Evolutionary conservation across 2,797 vertebrate genomes (phyloP).

Genomic region (Epinephelus awoara): DNA sequence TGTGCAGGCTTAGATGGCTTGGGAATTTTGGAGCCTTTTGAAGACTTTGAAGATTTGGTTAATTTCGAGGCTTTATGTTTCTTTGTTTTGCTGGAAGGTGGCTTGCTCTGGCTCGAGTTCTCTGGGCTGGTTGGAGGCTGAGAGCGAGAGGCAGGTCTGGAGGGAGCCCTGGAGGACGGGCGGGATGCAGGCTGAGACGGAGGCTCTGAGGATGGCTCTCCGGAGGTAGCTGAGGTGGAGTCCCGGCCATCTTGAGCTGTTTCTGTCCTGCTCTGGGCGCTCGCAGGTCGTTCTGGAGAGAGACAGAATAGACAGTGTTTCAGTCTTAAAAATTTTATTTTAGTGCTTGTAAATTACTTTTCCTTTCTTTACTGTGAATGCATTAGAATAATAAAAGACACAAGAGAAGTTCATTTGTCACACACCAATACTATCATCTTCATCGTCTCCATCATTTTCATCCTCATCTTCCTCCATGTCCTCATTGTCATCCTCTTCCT

Average conservation of each 20-base stretch:
- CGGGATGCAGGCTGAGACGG: slow-evolving; percentile 87
- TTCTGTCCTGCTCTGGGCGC: slow-evolving; percentile 86
- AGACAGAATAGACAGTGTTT: slow-evolving; percentile 19
- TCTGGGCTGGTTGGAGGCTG: slow-evolving; percentile 69
- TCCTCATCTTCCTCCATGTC: slow-evolving; percentile 80
- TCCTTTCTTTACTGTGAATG: neutral
- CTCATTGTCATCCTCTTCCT: slow-evolving; percentile 79
- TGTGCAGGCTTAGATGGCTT: slow-evolving; percentile 90
- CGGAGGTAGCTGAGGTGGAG: slow-evolving; percentile 94
- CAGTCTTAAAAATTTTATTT: neutral
- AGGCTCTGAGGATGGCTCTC: slow-evolving; percentile 87
- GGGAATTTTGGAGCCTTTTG: slow-evolving; percentile 81
- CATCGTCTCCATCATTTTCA: slow-evolving; percentile 82
- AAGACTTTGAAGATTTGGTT: slow-evolving; percentile 81
- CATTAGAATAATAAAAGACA: slow-evolving; percentile 5
- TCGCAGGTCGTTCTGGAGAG: slow-evolving; percentile 87
- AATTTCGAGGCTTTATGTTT: slow-evolving; percentile 83
- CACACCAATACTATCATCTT: slow-evolving; percentile 82
- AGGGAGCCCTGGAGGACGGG: slow-evolving; percentile 83
- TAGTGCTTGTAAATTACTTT: neutral
- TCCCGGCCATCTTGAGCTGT: slow-evolving; percentile 83
- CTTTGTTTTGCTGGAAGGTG: slow-evolving; percentile 89
- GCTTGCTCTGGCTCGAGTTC: slow-evolving; percentile 80
- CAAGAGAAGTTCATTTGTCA: neutral
- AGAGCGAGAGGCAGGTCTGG: slow-evolving; percentile 76